Evolutionary conservation across 30 jellyfish, hydroid and myxozoan species (phyloP).

Genomic region (Hydractinia echinata): DNA sequence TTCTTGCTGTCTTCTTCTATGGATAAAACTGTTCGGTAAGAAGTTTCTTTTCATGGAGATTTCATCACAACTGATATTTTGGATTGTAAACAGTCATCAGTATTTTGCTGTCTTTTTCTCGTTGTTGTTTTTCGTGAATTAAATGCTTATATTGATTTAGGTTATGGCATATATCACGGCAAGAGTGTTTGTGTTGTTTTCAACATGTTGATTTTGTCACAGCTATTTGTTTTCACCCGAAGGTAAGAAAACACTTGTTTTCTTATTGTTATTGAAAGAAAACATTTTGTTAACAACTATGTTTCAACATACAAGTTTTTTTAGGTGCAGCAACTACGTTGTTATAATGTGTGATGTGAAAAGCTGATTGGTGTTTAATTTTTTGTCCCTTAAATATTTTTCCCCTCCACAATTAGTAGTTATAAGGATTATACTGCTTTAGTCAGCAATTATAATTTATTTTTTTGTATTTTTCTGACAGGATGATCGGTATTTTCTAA

Average conservation of each 20-base stretch:
- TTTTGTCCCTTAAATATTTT: too few relatives aligned
- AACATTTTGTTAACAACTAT: too few relatives aligned
- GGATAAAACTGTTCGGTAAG: slow-evolving; percentile 92
- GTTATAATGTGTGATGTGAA: too few relatives aligned
- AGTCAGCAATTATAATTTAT: too few relatives aligned
- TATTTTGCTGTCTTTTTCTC: background rate
- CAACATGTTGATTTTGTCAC: slow-evolving; percentile 94
- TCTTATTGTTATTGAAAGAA: too few relatives aligned
- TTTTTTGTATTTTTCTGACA: background rate
- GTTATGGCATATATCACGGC: slow-evolving; percentile 91
- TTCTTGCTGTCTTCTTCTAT: slow-evolving; percentile 79
- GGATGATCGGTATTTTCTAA: slow-evolving; percentile 87
- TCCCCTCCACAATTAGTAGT: too few relatives aligned
- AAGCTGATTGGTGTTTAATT: too few relatives aligned
- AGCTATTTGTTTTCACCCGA: slow-evolving; percentile 87
- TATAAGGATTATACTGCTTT: too few relatives aligned
- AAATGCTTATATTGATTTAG: slow-evolving; percentile 19
- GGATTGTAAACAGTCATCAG: background rate
- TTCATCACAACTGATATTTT: background rate
- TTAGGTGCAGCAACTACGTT: too few relatives aligned
- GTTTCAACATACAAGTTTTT: too few relatives aligned
- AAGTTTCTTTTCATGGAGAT: background rate
- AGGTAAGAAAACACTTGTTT: slow-evolving; percentile 42
- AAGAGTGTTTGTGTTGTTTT: slow-evolving; percentile 84
- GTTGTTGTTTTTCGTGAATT: background rate